A percentile compares a stretch with the other conserved stretches of the same genome.
phyloP scores from a whole-genome alignment of 1,140 invertebrate species.

The Daktulosphaira vitifoliae region DNA sequence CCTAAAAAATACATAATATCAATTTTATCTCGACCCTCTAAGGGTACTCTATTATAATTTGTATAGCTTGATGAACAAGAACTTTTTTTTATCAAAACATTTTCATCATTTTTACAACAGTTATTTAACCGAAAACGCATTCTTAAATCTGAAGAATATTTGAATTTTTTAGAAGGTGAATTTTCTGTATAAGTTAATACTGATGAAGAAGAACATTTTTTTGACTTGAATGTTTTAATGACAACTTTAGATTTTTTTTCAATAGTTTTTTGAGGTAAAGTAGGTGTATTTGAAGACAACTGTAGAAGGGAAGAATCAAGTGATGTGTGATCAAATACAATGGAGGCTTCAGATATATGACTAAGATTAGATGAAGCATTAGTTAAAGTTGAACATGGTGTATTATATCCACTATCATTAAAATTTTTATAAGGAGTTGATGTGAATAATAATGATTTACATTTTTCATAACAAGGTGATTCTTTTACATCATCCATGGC shows the following conservation, averaged over 20 bases:
- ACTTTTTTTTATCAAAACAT: neutral
- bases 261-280: neutral
- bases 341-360: neutral
- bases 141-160: neutral
- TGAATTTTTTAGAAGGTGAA: neutral
- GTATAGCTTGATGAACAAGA: neutral
- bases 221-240: neutral
- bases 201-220: neutral
- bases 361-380: neutral
- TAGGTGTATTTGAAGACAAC: neutral
- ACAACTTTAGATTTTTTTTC: neutral
- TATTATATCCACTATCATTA: neutral
- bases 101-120: neutral
- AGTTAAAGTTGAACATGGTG: neutral
- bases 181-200: neutral
- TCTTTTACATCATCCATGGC: too few relatives aligned
- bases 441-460: neutral
- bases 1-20: slow-evolving; percentile 8
- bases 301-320: neutral
- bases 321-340: neutral
- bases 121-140: neutral
- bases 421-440: neutral
- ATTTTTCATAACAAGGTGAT: neutral
- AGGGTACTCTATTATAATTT: neutral
- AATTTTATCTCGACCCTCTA: slow-evolving; percentile 5